Evolutionary conservation across 2,113 vertebrate species (phyloP).

Genomic region (Pterocles gutturalis): DNA sequence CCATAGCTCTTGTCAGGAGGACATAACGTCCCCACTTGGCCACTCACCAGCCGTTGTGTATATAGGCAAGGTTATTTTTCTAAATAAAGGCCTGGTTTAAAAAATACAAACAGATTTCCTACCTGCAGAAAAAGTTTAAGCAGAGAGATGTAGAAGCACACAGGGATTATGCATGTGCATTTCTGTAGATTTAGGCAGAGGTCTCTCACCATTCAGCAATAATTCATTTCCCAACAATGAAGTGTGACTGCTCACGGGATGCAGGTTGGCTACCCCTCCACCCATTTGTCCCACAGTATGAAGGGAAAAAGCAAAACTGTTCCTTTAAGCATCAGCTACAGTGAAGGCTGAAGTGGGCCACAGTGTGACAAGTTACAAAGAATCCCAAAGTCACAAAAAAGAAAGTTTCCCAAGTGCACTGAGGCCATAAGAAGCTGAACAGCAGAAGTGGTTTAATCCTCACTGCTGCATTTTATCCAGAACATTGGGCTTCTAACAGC

Average conservation of each 20-base stretch:
- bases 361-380: neutral
- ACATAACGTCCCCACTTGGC: neutral
- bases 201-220: neutral
- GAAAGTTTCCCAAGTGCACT: neutral
- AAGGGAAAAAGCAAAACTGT: neutral
- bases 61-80: neutral
- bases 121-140: neutral
- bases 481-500: conserved; percentile 30
- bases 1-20: neutral
- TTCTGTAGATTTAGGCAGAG: neutral
- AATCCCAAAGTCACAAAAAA: neutral
- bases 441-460: neutral
- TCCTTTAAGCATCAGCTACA: neutral
- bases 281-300: fast-evolving
- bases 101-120: neutral
- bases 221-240: neutral
- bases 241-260: neutral
- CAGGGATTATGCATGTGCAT: neutral
- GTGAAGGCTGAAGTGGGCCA: neutral
- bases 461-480: conserved; percentile 33
- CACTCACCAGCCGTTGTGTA: neutral
- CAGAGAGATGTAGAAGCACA: neutral
- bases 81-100: neutral
- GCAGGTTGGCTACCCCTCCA: neutral
- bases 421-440: neutral